Conservation (phyloP, 2,113 vertebrate species). For the Siniperca chuatsi region DNA sequence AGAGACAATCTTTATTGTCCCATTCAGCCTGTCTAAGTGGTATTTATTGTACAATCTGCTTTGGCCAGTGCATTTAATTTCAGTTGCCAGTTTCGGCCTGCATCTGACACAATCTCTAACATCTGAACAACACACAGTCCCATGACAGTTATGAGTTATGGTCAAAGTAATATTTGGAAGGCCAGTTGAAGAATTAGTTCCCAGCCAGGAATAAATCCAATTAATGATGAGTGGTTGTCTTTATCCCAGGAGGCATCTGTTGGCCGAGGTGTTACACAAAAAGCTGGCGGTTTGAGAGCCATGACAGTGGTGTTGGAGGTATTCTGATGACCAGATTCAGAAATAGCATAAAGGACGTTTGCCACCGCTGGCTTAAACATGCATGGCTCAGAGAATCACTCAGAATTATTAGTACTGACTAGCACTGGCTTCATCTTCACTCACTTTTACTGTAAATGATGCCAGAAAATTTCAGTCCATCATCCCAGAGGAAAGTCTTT, state of each 20-base stretch:
- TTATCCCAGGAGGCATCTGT: slow-evolving; percentile 12
- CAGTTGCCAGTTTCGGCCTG: slow-evolving; percentile 7
- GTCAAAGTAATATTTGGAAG: slow-evolving; percentile 15
- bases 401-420: slow-evolving; percentile 30
- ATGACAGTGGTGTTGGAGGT: slow-evolving; percentile 30
- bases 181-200: background rate
- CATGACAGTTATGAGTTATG: background rate
- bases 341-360: slow-evolving; percentile 63
- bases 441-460: slow-evolving; percentile 17
- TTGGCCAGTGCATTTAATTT: background rate
- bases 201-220: slow-evolving; percentile 35
- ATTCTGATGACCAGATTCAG: slow-evolving; percentile 46
- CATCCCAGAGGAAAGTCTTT: background rate
- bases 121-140: slow-evolving; percentile 12
- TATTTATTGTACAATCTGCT: slow-evolving; percentile 45
- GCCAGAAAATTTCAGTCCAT: background rate
- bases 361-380: slow-evolving; percentile 48
- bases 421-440: slow-evolving; percentile 19
- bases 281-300: slow-evolving; percentile 1
- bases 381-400: slow-evolving; percentile 38
- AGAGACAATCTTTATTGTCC: slow-evolving; percentile 19
- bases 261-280: slow-evolving; percentile 25
- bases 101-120: slow-evolving; percentile 21
- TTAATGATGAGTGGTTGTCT: slow-evolving; percentile 34
- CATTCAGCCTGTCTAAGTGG: slow-evolving; percentile 15